A percentile compares a stretch with the other conserved stretches of the same genome.
Evolutionary conservation across 2,888 invertebrate species (phyloP).

Genomic region (Saturnia pavonia): DNA sequence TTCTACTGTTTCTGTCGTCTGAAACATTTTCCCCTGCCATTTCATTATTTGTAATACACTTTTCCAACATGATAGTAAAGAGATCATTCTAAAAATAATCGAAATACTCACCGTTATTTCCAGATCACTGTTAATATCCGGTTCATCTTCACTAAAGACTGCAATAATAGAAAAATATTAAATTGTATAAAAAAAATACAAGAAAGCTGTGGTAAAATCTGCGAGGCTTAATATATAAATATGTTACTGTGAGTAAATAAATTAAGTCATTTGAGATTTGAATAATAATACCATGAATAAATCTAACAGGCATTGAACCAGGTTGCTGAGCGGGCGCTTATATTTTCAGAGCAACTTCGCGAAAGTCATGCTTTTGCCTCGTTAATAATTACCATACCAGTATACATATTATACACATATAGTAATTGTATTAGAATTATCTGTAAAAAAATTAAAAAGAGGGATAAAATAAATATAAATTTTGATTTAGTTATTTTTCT

Average conservation of each 20-base stretch:
- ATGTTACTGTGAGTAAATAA: neutral
- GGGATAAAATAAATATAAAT: neutral
- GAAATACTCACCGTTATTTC: conserved; percentile 90
- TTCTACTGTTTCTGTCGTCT: conserved; percentile 95
- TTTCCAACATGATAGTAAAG: neutral
- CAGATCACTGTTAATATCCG: conserved; percentile 92
- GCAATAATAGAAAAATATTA: conserved; percentile 51
- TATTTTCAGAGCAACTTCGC: neutral
- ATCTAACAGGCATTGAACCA: neutral
- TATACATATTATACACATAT: too few species aligned
- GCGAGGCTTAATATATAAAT: neutral
- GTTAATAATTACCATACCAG: neutral
- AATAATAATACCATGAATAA: conserved; percentile 3
- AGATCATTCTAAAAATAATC: neutral
- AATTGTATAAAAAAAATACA: conserved; percentile 6
- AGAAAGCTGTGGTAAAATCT: neutral
- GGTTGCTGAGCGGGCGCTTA: neutral
- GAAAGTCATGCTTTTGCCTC: neutral
- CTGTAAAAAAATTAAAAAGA: too few species aligned
- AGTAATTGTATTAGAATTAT: too few species aligned
- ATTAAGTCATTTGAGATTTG: neutral
- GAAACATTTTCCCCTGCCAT: conserved; percentile 76
- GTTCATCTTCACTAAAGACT: conserved; percentile 94
- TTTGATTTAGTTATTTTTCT: neutral
- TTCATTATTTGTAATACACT: conserved; percentile 34